Base-by-base conservation (phyloP, 2,113 vertebrate genomes). In the Calyptomena viridis region DNA sequence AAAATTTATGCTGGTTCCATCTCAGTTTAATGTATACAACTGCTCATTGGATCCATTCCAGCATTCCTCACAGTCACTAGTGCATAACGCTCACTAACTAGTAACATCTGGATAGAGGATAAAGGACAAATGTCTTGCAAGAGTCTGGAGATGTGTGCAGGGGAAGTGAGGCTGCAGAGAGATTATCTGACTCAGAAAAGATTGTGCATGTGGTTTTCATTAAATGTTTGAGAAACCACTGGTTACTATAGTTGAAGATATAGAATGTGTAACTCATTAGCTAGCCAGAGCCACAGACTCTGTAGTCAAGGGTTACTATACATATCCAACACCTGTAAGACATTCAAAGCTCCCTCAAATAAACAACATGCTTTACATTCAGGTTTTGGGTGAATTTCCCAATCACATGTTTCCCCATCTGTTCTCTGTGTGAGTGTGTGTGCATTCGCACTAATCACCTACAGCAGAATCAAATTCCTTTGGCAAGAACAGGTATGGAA, bases 21-120 rank as follows among this genome's bases (percentile, higher is more conserved):
- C 58, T 84, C 47, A 66, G 49, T 83, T 64, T 59, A 90, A 83
- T 80, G 73, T 79, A 80, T 89, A 62, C 2, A 25, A 85, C 84
- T 91, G 75, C 52, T 91, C 37, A 31, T 33, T 90, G 93, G 94
- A 89, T 80, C 77, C 33, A 27, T 59, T 92, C 78, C 93, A 89
- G 84, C 27, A 14, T 94, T 90, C 86, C 59, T 90, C 52, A 59
- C 42, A 74, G 63, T 83, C 71, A 59, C 37, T 78, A 58, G 76
- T 58, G 76, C 18, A 2, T 39, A 87, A 77, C 42, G 44, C 62
- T 82, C 53, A 50, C 87, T 96, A 93, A 94, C 78, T 68, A 90
- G 24, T 64, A 95, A 89, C 93, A 94, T 83, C 94, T 96, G 97
- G 93, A 75, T 14, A 47, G 79, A 69, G 80, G 76, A 91, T 84